phyloP scores from a whole-genome alignment of 92 coral and sea anemone genomes.

The Virgularia gustaviana region DNA sequence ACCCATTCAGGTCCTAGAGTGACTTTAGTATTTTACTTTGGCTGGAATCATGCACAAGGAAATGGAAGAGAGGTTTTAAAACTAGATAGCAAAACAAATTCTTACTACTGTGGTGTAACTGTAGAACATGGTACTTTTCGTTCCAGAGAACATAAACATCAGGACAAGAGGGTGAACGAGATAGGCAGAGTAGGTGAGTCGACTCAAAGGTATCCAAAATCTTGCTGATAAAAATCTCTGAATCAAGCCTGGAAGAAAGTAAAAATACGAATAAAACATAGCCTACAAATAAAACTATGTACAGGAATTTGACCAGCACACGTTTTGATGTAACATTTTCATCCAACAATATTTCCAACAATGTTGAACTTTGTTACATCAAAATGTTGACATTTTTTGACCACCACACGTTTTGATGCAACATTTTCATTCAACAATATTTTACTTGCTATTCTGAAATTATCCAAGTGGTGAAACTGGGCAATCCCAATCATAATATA shows the following conservation, averaged over 20 bases:
- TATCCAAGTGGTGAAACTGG: neutral
- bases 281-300: neutral
- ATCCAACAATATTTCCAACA: no score
- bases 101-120: constrained; percentile 64
- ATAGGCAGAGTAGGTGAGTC: constrained; percentile 75
- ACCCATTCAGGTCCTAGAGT: no score
- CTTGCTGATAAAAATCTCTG: constrained; percentile 70
- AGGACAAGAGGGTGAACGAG: constrained; percentile 67
- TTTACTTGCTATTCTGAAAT: neutral
- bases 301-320: neutral
- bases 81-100: constrained; percentile 14
- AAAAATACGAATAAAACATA: neutral
- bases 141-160: constrained; percentile 41
- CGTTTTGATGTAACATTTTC: no score
- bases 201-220: constrained; percentile 86
- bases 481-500: neutral
- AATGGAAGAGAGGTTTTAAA: no score
- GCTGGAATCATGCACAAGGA: no score
- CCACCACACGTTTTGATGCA: no score
- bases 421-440: no score
- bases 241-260: constrained; percentile 61
- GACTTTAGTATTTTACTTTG: no score
- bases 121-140: constrained; percentile 52
- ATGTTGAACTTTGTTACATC: no score
- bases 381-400: no score